Evolutionary conservation across 2,888 invertebrate species (phyloP).

Genomic region (Phortica okadai): DNA sequence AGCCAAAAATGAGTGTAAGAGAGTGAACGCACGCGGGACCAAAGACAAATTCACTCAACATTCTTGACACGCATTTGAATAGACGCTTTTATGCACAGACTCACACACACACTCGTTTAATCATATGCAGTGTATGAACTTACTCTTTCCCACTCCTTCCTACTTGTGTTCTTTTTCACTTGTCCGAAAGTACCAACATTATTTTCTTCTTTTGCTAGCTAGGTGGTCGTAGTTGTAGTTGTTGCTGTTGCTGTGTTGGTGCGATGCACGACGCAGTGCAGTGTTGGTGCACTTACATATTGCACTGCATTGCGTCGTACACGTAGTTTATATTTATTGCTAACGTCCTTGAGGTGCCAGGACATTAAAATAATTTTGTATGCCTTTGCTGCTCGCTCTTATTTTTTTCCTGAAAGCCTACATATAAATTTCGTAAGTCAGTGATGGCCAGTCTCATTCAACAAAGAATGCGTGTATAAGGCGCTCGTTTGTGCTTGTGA

Average conservation of each 20-base stretch:
- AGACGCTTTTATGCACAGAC: neutral
- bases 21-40: neutral
- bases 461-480: too few species aligned
- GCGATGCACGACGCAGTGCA: neutral
- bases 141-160: neutral
- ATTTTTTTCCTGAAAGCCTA: neutral
- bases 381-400: neutral
- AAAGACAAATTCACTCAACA: neutral
- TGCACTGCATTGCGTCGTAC: constrained; percentile 36
- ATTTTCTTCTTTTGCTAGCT: constrained; percentile 4
- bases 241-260: neutral
- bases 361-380: constrained; percentile 41
- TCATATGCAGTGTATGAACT: neutral
- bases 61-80: constrained; percentile 15
- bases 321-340: constrained; percentile 57
- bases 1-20: neutral
- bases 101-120: too few species aligned
- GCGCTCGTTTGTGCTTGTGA: too few species aligned
- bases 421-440: too few species aligned
- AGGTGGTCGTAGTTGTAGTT: neutral
- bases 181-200: neutral
- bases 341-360: constrained; percentile 56
- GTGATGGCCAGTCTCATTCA: too few species aligned
- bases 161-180: neutral
- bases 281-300: neutral